Base-by-base conservation (phyloP, 2,797 vertebrate species). In the Cossypha polioptera region DNA sequence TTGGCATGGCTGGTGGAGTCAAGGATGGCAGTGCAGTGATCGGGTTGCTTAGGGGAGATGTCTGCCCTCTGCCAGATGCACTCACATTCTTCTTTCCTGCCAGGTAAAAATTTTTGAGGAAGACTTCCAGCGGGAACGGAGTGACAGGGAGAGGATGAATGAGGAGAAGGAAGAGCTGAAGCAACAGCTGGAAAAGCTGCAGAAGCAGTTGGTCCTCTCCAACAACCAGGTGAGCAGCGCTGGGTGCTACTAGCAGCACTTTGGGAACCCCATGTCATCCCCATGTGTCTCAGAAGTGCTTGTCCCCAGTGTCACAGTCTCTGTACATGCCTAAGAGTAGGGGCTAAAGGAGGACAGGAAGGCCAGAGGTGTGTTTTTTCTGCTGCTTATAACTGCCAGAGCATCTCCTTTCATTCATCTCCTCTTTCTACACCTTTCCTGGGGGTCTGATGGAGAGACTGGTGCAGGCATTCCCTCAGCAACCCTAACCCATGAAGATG, bases 41-140 rank as follows among this genome's bases (percentile, higher is more conserved):
- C 26, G 8, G 29, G 2, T 12, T 42, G 13, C n/a, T 33, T 61
- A 28, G 58, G 38, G 40, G 6, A 85, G 2, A 4, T 67, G 31
- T 50, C 29, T 42, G 9, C 47, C 25, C 51, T 85, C 10, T 13
- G 28, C 42, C 35, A 24, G 17, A 24, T 54, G 15, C 8, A 62
- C 28, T 26, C n/a, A 72, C 42, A 10, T 33, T 11, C 7, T 25
- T 74, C 19, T 17, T 7, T 81, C 11, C 40, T 51, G 15, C 24
- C 85, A 99, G 99, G 99, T 99, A 53, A 99, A 99, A 94, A 99
- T 99, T 97, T 99, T 99, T 5, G 99, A 99, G 95, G 99, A 99
- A 85, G 99, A 99, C 92, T 99, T 99, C 94, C 98, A 99, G 89
- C 98, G 99, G 97, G 99, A 99, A 94, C 98, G 99, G 82, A 99